Percentiles rank a stretch among this genome's conserved stretches.
Evolutionary conservation across 2,113 vertebrate genomes (phyloP).

Genomic region (Cynocephalus volans): DNA sequence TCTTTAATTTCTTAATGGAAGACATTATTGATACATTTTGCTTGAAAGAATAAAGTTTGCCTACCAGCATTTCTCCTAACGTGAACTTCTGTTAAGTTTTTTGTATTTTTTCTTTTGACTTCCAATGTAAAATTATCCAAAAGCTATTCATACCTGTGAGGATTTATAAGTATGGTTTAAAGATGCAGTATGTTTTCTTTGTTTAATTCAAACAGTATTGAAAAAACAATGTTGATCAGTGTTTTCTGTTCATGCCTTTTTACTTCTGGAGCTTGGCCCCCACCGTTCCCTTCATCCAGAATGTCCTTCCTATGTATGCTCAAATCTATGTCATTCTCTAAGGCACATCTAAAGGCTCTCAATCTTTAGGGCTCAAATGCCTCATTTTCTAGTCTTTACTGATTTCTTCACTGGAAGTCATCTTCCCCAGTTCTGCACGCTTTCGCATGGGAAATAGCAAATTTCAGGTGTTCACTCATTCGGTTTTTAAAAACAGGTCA

Average conservation of each 20-base stretch:
- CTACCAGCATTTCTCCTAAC: background rate
- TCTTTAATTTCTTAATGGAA: slow-evolving; percentile 37
- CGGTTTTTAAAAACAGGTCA: background rate
- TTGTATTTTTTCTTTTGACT: background rate
- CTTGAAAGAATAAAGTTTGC: slow-evolving; percentile 6
- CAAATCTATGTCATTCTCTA: background rate
- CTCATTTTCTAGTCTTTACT: background rate
- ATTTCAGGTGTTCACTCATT: background rate
- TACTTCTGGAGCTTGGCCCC: background rate
- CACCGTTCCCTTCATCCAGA: background rate
- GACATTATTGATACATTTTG: background rate
- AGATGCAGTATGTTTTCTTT: background rate
- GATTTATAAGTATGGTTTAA: slow-evolving; percentile 13
- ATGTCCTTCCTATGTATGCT: background rate
- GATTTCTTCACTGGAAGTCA: background rate
- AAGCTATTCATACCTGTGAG: background rate
- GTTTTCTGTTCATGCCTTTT: background rate
- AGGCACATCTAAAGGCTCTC: background rate
- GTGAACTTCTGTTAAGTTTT: background rate
- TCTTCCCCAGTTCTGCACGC: background rate
- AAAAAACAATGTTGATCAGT: background rate
- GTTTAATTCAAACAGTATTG: background rate
- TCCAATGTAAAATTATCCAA: background rate
- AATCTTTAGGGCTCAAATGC: background rate
- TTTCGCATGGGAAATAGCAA: background rate